phyloP scores from a whole-genome alignment of 2,797 vertebrate genomes.

The Enteromius radiatus region DNA sequence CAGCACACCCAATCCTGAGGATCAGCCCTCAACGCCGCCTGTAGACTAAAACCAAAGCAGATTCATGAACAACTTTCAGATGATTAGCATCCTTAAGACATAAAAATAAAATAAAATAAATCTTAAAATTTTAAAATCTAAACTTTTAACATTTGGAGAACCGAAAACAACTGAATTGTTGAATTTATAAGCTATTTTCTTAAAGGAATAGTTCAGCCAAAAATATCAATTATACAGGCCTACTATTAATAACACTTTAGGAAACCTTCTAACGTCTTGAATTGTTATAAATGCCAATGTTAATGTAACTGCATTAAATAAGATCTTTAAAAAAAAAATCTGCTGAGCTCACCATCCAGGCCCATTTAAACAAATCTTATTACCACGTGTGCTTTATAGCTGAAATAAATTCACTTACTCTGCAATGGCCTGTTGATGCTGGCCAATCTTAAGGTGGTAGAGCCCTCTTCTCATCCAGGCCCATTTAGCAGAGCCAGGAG shows the following conservation, averaged over 20 bases:
- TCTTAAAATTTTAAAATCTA: neutral
- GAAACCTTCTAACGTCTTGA: neutral
- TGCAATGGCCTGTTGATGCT: slow-evolving; percentile 85
- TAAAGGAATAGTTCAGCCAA: neutral
- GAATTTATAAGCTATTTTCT: neutral
- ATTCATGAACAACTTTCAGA: neutral
- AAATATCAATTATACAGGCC: neutral
- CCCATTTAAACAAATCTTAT: neutral
- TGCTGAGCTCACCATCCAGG: neutral
- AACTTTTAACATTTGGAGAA: slow-evolving; percentile 1
- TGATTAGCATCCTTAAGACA: neutral
- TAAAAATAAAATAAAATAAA: neutral
- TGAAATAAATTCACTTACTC: slow-evolving; percentile 84
- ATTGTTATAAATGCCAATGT: neutral
- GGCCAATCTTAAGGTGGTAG: slow-evolving; percentile 86
- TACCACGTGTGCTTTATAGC: neutral
- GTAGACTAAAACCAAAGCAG: slow-evolving; percentile 79
- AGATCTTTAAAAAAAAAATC: slow-evolving; percentile 3
- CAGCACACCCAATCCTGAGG: slow-evolving; percentile 94
- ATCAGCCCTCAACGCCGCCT: slow-evolving; percentile 94
- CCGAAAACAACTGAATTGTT: neutral
- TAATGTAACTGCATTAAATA: neutral
- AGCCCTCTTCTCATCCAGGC: slow-evolving; percentile 96
- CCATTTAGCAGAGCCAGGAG: slow-evolving; percentile 93
- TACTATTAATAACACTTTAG: neutral